Conservation (phyloP, 2,113 vertebrate species). For the Dicerorhinus sumatrensis region DNA sequence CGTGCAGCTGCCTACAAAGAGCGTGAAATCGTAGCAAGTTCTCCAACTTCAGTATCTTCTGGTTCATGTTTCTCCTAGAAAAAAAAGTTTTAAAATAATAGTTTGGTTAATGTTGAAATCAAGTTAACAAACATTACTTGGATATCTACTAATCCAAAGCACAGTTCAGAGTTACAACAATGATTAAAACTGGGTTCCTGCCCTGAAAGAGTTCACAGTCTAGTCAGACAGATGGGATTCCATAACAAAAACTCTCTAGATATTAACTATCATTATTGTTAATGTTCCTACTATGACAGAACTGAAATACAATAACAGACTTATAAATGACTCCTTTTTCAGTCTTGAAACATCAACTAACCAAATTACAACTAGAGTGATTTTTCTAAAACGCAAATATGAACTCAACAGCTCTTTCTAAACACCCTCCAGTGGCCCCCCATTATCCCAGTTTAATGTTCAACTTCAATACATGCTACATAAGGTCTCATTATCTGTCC, state of each 20-base stretch:
- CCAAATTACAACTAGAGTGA: not conserved
- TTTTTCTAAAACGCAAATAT: conserved; percentile 33
- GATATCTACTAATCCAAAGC: not conserved
- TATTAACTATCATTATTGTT: not conserved
- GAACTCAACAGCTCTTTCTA: not conserved
- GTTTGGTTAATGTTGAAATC: conserved; percentile 43
- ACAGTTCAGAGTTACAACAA: not conserved
- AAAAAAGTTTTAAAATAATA: conserved; percentile 36
- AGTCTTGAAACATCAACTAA: not conserved
- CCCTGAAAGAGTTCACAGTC: not conserved
- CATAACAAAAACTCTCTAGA: not conserved
- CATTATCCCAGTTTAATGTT: not conserved
- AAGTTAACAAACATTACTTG: conserved; percentile 37
- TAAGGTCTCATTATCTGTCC: not conserved
- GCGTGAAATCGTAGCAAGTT: conserved; percentile 62
- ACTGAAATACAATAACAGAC: not conserved
- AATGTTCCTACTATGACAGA: not conserved
- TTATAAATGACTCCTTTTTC: not conserved
- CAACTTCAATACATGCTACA: not conserved
- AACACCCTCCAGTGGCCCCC: not conserved
- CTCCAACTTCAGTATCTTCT: conserved; percentile 74
- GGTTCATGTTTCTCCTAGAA: conserved; percentile 75
- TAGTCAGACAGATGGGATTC: not conserved
- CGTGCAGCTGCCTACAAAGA: conserved; percentile 55
- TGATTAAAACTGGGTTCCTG: not conserved